These are phyloP conservation scores for Parnassius smintheus DNA, from an alignment of 2,888 invertebrate genomes.

Conservation along the genomic window DNA sequence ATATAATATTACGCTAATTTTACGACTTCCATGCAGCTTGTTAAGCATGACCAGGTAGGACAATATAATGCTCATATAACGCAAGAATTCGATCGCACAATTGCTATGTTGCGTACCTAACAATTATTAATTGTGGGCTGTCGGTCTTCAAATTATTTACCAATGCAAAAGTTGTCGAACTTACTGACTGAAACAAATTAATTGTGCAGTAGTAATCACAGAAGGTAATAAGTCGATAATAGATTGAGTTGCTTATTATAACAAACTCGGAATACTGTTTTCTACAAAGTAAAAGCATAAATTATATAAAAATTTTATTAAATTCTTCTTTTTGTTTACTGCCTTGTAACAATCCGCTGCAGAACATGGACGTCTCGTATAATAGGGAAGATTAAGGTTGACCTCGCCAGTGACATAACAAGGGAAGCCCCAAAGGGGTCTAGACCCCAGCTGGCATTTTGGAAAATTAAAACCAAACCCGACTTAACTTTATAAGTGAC, in stretches of 20 bases:
- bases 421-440: too few relatives aligned
- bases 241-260: neutral
- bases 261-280: neutral
- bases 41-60: constrained; percentile 28
- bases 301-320: too few relatives aligned
- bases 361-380: too few relatives aligned
- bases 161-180: constrained; percentile 9
- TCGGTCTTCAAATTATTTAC: constrained; percentile 19
- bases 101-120: constrained; percentile 21
- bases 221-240: constrained; percentile 1
- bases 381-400: too few relatives aligned
- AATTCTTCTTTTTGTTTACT: too few relatives aligned
- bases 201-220: constrained; percentile 8
- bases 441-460: too few relatives aligned
- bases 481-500: too few relatives aligned
- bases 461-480: too few relatives aligned
- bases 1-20: too few relatives aligned
- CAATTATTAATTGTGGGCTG: constrained; percentile 24
- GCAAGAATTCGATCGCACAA: constrained; percentile 28
- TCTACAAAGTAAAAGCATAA: too few relatives aligned
- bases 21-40: constrained; percentile 25
- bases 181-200: constrained; percentile 21
- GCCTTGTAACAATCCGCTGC: too few relatives aligned
- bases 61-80: constrained; percentile 27
- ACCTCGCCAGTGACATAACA: too few relatives aligned